Evolutionary conservation across 2,888 invertebrate species (phyloP).

Genomic region (Thecophora atra): DNA sequence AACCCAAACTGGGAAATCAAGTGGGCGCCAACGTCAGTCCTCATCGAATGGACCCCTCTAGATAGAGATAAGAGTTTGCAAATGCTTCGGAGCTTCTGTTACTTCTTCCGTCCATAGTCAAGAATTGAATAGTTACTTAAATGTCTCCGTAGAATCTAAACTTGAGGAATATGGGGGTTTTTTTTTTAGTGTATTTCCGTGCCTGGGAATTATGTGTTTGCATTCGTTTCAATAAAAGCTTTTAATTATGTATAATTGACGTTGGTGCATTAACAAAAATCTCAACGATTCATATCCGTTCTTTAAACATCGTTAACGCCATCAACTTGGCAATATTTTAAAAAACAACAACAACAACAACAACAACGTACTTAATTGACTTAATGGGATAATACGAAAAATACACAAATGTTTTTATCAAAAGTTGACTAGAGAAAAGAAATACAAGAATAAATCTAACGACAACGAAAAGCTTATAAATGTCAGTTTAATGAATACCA

Average conservation of each 20-base stretch:
- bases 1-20: too few relatives aligned
- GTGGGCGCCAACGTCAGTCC: too few relatives aligned
- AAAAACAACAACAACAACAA: neutral
- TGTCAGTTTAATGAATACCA: too few relatives aligned
- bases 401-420: constrained; percentile 6
- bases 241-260: neutral
- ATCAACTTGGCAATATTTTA: neutral
- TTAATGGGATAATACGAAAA: constrained; percentile 4
- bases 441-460: neutral
- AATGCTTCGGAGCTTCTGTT: too few relatives aligned
- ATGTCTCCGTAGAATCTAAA: too few relatives aligned
- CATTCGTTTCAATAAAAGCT: neutral
- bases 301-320: neutral
- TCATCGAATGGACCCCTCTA: too few relatives aligned
- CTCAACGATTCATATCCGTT: constrained; percentile 20
- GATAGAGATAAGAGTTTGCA: too few relatives aligned
- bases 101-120: too few relatives aligned
- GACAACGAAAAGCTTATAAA: neutral
- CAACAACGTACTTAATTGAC: neutral
- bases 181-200: neutral
- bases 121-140: too few relatives aligned
- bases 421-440: neutral
- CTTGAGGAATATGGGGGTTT: neutral
- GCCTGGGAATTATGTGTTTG: neutral
- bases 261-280: neutral